Evolutionary conservation across 2,113 vertebrate genomes (phyloP).

Genomic region (Plecotus auritus): DNA sequence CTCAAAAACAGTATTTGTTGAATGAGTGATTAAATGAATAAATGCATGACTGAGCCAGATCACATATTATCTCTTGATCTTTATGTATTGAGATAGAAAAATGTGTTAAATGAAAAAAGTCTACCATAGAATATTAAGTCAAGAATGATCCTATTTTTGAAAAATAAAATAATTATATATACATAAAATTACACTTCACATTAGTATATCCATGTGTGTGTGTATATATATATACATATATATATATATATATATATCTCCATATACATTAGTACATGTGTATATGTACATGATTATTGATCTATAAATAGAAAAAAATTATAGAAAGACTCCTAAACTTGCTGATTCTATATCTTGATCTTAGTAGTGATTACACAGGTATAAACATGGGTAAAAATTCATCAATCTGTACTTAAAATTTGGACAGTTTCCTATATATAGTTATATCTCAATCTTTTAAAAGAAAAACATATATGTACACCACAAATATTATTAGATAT

Average conservation of each 20-base stretch:
- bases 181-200: not conserved
- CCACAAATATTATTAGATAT: not conserved
- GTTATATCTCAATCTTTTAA: not conserved
- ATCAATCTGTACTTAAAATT: not conserved
- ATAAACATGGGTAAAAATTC: not conserved
- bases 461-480: not conserved
- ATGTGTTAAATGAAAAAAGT: not conserved
- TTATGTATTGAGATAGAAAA: not conserved
- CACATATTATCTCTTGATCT: not conserved
- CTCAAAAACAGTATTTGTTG: not conserved
- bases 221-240: not conserved
- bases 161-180: not conserved
- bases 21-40: not conserved
- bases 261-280: not conserved
- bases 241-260: not conserved
- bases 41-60: not conserved
- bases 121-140: not conserved
- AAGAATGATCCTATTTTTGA: not conserved
- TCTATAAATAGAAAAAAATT: not conserved
- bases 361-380: not conserved
- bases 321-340: not conserved
- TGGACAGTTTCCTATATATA: not conserved
- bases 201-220: not conserved
- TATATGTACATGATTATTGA: not conserved
- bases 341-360: not conserved